phyloP scores from a whole-genome alignment of 2,113 vertebrate genomes.

The Chloropsis hardwickii region DNA sequence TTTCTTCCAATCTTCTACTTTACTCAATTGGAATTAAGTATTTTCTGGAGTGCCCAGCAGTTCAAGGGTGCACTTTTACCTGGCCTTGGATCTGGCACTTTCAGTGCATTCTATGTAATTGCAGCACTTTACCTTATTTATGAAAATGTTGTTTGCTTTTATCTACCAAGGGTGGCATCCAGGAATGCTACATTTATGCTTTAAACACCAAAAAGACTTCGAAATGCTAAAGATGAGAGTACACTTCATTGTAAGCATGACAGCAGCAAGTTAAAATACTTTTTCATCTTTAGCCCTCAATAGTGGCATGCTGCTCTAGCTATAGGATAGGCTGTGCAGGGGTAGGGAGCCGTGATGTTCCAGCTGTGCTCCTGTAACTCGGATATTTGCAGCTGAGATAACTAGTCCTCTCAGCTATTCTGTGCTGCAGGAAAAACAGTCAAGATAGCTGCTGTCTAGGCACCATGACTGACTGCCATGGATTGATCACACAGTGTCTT shows the following conservation, averaged over 20 bases:
- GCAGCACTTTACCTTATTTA: background rate
- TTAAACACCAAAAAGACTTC: slow-evolving; percentile 24
- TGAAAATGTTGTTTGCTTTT: slow-evolving; percentile 36
- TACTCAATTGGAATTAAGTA: slow-evolving; percentile 40
- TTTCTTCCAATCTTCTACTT: slow-evolving; percentile 18
- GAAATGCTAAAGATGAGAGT: background rate
- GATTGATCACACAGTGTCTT: background rate
- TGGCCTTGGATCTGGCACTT: background rate
- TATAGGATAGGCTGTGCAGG: slow-evolving; percentile 11
- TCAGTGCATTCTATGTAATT: slow-evolving; percentile 20
- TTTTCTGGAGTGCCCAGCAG: slow-evolving; percentile 36
- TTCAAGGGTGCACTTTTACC: background rate
- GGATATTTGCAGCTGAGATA: slow-evolving; percentile 52
- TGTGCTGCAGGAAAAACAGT: slow-evolving; percentile 28
- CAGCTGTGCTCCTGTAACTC: slow-evolving; percentile 55
- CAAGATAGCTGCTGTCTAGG: background rate
- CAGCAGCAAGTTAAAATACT: slow-evolving; percentile 39
- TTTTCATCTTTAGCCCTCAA: slow-evolving; percentile 56
- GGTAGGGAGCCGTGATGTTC: slow-evolving; percentile 15
- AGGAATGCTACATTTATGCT: slow-evolving; percentile 2
- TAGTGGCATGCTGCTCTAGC: slow-evolving; percentile 32
- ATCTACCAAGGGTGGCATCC: background rate
- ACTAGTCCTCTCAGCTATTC: slow-evolving; percentile 21
- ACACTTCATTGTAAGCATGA: background rate
- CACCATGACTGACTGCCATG: background rate